A percentile compares a stretch with the other conserved stretches of the same genome.
These are phyloP conservation scores for Belgica antarctica DNA, from an alignment of 2,888 invertebrate species.

Conservation along the genomic window DNA sequence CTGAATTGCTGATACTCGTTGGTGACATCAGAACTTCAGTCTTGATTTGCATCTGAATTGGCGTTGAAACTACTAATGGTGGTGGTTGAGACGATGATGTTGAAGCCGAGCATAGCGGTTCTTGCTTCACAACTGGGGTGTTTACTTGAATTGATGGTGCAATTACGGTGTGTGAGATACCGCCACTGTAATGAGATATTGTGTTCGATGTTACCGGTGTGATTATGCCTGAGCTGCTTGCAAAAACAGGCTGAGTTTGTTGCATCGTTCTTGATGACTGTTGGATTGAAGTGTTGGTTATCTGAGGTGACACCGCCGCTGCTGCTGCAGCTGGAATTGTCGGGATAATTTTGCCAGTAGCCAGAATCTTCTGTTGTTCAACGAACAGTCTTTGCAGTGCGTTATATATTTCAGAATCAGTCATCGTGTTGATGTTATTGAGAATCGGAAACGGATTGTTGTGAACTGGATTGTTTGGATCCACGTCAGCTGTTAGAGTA, in stretches of 20 bases:
- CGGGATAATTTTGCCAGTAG: slow-evolving; percentile 67
- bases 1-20: slow-evolving; percentile 26
- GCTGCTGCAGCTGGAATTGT: slow-evolving; percentile 55
- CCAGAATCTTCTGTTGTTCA: slow-evolving; percentile 69
- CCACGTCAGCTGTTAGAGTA: slow-evolving; percentile 52
- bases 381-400: slow-evolving; percentile 62
- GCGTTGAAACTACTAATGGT: slow-evolving; percentile 31
- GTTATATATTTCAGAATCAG: slow-evolving; percentile 59
- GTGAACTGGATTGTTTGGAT: slow-evolving; percentile 52
- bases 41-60: slow-evolving; percentile 41
- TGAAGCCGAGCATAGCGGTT: background rate
- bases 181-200: background rate
- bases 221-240: background rate
- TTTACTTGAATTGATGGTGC: slow-evolving; percentile 35
- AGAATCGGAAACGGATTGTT: slow-evolving; percentile 53
- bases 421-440: slow-evolving; percentile 53
- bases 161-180: slow-evolving; percentile 14
- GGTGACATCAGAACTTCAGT: slow-evolving; percentile 31
- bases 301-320: slow-evolving; percentile 50
- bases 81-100: slow-evolving; percentile 32
- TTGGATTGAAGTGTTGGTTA: slow-evolving; percentile 46
- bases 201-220: background rate
- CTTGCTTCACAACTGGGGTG: slow-evolving; percentile 37
- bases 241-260: slow-evolving; percentile 28
- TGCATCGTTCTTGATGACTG: slow-evolving; percentile 46